Conservation (phyloP, 1,140 invertebrate genomes). For the Lordiphosa mommai region DNA sequence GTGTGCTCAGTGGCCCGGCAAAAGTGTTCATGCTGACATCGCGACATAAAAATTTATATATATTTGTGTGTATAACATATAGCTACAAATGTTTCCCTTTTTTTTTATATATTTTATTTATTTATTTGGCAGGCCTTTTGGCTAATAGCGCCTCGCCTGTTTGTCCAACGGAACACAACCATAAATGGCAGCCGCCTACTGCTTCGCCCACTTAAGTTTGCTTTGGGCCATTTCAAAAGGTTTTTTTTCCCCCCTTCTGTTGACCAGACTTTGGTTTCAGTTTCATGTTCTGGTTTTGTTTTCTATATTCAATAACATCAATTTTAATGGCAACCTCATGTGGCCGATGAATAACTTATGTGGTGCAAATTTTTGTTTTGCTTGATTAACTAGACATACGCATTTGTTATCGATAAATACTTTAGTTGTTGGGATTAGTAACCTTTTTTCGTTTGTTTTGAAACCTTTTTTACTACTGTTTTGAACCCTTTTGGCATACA, state of each 20-base stretch:
- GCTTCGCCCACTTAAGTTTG: slow-evolving; percentile 39
- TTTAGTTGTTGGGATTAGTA: slow-evolving; percentile 5
- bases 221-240: neutral
- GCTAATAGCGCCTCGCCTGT: slow-evolving; percentile 46
- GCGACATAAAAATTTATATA: slow-evolving; percentile 49
- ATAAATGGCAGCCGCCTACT: slow-evolving; percentile 44
- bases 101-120: slow-evolving; percentile 17
- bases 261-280: slow-evolving; percentile 6
- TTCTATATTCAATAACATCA: neutral
- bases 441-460: too few relatives aligned
- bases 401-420: slow-evolving; percentile 3
- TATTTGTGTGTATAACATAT: slow-evolving; percentile 2
- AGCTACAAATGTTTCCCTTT: slow-evolving; percentile 55
- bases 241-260: neutral
- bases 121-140: slow-evolving; percentile 62
- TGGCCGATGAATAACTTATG: slow-evolving; percentile 5
- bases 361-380: neutral
- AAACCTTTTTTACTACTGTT: too few relatives aligned
- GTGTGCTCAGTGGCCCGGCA: slow-evolving; percentile 54
- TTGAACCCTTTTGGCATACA: too few relatives aligned
- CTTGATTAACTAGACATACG: neutral
- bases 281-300: neutral
- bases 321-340: slow-evolving; percentile 8
- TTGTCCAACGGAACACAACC: slow-evolving; percentile 26
- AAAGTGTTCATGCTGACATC: slow-evolving; percentile 72